Percentiles rank a stretch among this genome's conserved stretches.
These are phyloP conservation scores for Mesopsocus fuscifrons DNA, from an alignment of 2,888 invertebrate species.

Conservation along the genomic window DNA sequence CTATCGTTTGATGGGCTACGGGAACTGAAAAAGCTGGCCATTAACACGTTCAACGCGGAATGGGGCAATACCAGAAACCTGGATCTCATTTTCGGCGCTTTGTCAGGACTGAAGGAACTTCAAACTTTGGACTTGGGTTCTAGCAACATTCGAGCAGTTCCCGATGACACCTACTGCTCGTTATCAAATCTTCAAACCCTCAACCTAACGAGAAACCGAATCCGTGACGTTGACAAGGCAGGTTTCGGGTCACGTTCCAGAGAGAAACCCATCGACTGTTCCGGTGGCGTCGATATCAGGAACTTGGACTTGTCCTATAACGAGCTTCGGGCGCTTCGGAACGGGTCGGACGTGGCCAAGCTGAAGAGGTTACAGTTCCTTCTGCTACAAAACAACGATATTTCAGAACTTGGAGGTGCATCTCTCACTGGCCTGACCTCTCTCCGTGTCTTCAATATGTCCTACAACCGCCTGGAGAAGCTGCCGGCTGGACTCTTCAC, in stretches of 20 bases:
- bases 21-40: slow-evolving; percentile 54
- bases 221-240: slow-evolving; percentile 55
- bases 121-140: slow-evolving; percentile 60
- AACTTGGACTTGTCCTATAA: slow-evolving; percentile 66
- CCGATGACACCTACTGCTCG: slow-evolving; percentile 60
- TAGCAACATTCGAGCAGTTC: slow-evolving; percentile 65
- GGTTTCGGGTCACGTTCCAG: slow-evolving; percentile 31
- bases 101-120: slow-evolving; percentile 60
- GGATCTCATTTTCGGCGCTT: slow-evolving; percentile 48
- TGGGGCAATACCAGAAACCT: slow-evolving; percentile 58
- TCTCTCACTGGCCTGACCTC: slow-evolving; percentile 60
- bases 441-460: slow-evolving; percentile 64
- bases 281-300: slow-evolving; percentile 48
- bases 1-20: slow-evolving; percentile 62
- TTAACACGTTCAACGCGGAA: slow-evolving; percentile 61
- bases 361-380: slow-evolving; percentile 61
- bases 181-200: slow-evolving; percentile 59
- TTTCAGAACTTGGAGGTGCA: slow-evolving; percentile 57
- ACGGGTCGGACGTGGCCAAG: slow-evolving; percentile 54
- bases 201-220: slow-evolving; percentile 69
- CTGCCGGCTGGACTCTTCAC: slow-evolving; percentile 68
- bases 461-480: slow-evolving; percentile 63
- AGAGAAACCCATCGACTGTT: slow-evolving; percentile 24
- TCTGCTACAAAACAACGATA: slow-evolving; percentile 64
- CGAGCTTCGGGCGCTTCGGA: slow-evolving; percentile 49